Conservation (phyloP, 2,113 vertebrate species). For the Anolis sagrei region DNA sequence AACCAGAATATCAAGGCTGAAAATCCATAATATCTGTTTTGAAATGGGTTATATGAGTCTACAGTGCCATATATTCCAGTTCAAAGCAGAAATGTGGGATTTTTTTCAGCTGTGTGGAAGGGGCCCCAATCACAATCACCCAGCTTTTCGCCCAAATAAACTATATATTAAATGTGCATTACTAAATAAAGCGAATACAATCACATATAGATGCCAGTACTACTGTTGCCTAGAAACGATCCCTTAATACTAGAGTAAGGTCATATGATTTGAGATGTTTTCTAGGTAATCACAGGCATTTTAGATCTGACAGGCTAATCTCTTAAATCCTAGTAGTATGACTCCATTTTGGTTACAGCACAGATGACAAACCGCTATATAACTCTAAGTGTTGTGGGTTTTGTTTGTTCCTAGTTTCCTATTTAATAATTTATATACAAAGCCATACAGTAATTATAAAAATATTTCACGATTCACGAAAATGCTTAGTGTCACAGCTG, state of each 20-base stretch:
- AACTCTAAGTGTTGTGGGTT: conserved; percentile 32
- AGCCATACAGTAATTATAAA: not conserved
- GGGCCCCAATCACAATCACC: conserved; percentile 42
- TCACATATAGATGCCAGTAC: conserved; percentile 63
- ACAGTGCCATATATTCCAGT: too few species aligned
- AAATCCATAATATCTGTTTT: too few species aligned
- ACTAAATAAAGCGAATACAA: conserved; percentile 72
- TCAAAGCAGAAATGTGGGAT: too few species aligned
- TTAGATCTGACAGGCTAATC: conserved; percentile 55
- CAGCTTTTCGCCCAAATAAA: conserved; percentile 66
- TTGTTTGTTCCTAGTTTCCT: not conserved
- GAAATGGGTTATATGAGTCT: too few species aligned
- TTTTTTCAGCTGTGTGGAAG: too few species aligned
- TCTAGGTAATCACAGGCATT: conserved; percentile 47
- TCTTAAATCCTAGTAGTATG: conserved; percentile 17
- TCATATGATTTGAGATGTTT: conserved; percentile 64
- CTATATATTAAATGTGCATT: conserved; percentile 75
- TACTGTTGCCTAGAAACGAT: conserved; percentile 75
- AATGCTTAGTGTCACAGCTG: not conserved
- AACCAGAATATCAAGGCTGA: too few species aligned
- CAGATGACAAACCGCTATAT: conserved; percentile 35
- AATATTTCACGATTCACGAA: not conserved
- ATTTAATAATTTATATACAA: not conserved
- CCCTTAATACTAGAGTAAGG: conserved; percentile 68
- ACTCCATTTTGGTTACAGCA: not conserved